Evolutionary conservation across 1,140 invertebrate genomes (phyloP).

Genomic region (Lutraria rhynchaena): DNA sequence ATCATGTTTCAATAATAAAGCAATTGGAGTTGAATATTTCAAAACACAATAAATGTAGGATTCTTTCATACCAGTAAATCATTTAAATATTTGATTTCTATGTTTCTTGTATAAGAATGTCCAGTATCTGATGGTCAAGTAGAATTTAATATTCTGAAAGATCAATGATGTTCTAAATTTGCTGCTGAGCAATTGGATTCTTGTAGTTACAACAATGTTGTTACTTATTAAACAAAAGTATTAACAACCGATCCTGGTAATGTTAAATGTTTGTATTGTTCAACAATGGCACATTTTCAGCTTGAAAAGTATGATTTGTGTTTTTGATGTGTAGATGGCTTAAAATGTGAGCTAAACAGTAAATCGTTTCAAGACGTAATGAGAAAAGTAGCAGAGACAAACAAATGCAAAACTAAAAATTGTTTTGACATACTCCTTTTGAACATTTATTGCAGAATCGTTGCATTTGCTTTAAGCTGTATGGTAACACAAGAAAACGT

Average conservation of each 20-base stretch:
- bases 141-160: slow-evolving; percentile 57
- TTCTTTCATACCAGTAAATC: slow-evolving; percentile 41
- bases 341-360: slow-evolving; percentile 71
- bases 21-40: no score
- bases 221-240: slow-evolving; percentile 86
- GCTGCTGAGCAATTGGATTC: slow-evolving; percentile 85
- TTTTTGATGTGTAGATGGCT: slow-evolving; percentile 65
- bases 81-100: slow-evolving; percentile 66
- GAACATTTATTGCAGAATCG: no score
- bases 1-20: no score
- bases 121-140: slow-evolving; percentile 21
- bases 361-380: slow-evolving; percentile 57
- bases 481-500: no score
- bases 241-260: slow-evolving; percentile 85
- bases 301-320: slow-evolving; percentile 67
- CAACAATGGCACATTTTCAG: slow-evolving; percentile 71
- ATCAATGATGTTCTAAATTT: slow-evolving; percentile 73
- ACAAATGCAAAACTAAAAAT: no score
- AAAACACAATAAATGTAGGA: slow-evolving; percentile 61
- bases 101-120: slow-evolving; percentile 39
- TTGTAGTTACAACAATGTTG: slow-evolving; percentile 84
- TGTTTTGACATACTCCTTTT: no score
- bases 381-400: background rate
- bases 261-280: slow-evolving; percentile 83
- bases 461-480: no score